Evolutionary conservation across 2,888 invertebrate genomes (phyloP).

Genomic region (Eupeodes luniger): DNA sequence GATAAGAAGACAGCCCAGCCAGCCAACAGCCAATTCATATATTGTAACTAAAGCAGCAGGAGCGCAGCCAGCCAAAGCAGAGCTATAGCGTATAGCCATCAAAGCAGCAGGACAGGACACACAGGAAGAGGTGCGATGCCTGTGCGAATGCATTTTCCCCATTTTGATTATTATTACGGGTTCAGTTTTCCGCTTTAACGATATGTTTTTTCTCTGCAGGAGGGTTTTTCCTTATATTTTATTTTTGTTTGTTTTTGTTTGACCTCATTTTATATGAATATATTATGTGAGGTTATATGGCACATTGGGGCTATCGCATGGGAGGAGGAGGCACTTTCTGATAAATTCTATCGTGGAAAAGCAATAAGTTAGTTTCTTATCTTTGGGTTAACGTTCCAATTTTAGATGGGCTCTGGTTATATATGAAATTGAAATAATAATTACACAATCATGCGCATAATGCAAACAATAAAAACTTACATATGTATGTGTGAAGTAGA

Average conservation of each 20-base stretch:
- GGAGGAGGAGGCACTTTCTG: background rate
- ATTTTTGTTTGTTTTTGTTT: background rate
- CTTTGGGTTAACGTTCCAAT: constrained; percentile 61
- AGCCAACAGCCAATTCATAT: constrained; percentile 14
- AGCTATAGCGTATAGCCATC: too few species aligned
- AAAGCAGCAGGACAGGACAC: constrained; percentile 5
- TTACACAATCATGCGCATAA: constrained; percentile 62
- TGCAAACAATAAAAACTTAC: constrained; percentile 9
- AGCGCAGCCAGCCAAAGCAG: background rate
- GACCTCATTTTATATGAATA: constrained; percentile 41
- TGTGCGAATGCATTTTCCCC: constrained; percentile 55
- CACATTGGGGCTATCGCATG: background rate
- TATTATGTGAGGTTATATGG: constrained; percentile 10
- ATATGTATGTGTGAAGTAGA: background rate
- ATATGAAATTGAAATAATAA: constrained; percentile 38
- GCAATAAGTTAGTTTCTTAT: constrained; percentile 66
- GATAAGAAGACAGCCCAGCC: constrained; percentile 32
- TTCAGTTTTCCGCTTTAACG: constrained; percentile 40
- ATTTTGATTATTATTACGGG: constrained; percentile 64
- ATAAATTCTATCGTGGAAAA: constrained; percentile 40
- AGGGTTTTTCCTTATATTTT: constrained; percentile 6
- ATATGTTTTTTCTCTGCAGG: constrained; percentile 9
- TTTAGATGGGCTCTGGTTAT: constrained; percentile 41
- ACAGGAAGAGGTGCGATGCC: background rate
- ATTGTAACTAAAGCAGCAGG: background rate